Evolutionary conservation across 2,888 invertebrate genomes (phyloP), one percentile per base, ranked within the genome.

Genomic region (Pterostichus niger): DNA sequence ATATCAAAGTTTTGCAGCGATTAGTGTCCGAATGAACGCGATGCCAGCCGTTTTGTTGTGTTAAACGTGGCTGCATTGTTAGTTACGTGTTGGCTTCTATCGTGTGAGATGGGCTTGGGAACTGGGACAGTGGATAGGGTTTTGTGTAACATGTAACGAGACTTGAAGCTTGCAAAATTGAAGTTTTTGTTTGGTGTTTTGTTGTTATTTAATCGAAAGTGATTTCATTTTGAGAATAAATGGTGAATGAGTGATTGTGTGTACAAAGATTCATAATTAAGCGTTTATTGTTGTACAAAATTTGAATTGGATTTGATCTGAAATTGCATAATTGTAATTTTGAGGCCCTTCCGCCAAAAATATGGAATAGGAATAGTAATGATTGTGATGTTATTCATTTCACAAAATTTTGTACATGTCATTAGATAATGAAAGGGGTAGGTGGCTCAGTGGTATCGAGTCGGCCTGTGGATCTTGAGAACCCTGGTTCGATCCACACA

Each of bases 1-100:
- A 77, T 77, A 77, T 59, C 77, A 77, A 77, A 77, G 59, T 77
- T 77, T 13, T 59, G 59, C 44, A 4, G 17, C 59, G 31, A 44
- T 77, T 77, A 77, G n/a, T 76, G 15, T 59, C 24, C 17, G 44
- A 56, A 77, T 17, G 73, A 56, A 9, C 13, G 46, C 17, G 11
- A 17, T 15, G 15, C 13, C 15, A 5, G 17, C 35, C 44, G 59
- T 77, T 59, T 77, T 77, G 44, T 77, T 77, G 46, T 31, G 49
- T 24, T 56, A 52, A 76, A 73, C 35, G n/a, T 10, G 40, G 46
- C 75, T 54, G 13, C 33, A 31, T 54, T 61, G 61, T 59, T 52
- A 59, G 13, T 6, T 10, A 24, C 15, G 24, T 61, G 61, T 61
- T 33, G 5, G 61, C 3, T 33, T 33, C 33, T n/a, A 24, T 33